Conservation (phyloP, 2,888 invertebrate species). For the Epistrophe grossulariae region DNA sequence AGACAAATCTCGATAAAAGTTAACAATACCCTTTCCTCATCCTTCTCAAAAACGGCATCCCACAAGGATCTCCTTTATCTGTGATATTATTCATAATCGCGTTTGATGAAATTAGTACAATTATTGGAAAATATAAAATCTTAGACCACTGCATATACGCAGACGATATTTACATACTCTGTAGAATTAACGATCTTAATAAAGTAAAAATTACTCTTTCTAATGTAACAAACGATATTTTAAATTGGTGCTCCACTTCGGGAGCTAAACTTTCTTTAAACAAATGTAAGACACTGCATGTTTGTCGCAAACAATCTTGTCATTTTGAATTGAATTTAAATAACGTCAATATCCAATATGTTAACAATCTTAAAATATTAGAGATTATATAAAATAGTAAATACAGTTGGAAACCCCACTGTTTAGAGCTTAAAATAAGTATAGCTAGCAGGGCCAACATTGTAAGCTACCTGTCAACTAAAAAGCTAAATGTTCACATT, state of each 20-base stretch:
- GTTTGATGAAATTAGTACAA: conserved; percentile 6
- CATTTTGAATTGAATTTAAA: conserved; percentile 8
- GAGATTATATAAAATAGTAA: conserved; percentile 19
- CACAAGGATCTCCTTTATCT: background rate
- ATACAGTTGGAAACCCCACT: conserved; percentile 13
- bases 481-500: too few relatives aligned
- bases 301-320: background rate
- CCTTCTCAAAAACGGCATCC: background rate
- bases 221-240: background rate
- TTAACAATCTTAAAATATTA: background rate
- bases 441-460: too few relatives aligned
- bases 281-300: conserved; percentile 2
- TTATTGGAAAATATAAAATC: background rate
- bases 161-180: conserved; percentile 23
- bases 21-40: background rate
- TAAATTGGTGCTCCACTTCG: background rate
- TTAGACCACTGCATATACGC: conserved; percentile 20
- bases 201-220: background rate
- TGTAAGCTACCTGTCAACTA: too few relatives aligned
- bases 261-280: background rate
- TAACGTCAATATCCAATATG: background rate
- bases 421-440: too few relatives aligned
- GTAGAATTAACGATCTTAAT: conserved; percentile 4
- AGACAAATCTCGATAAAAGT: background rate
- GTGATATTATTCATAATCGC: conserved; percentile 16